Evolutionary conservation across 1,140 invertebrate species (phyloP), one percentile per base, ranked within the genome.

Genomic region (Agrypnia vestita): DNA sequence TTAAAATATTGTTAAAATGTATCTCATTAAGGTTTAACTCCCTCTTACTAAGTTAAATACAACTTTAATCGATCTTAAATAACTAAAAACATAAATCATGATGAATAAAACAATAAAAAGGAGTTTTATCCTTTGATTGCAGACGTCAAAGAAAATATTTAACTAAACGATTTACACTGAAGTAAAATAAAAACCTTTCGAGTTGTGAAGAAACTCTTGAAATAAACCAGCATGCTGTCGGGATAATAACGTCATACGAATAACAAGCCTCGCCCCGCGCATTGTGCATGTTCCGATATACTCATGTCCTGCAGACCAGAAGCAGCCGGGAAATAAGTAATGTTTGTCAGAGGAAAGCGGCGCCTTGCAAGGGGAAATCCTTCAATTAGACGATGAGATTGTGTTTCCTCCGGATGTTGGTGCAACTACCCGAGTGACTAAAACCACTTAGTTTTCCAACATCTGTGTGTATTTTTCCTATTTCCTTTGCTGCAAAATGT

Each of bases 331-430:
- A 75, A 78, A 78, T 78, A 56, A 71, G 61, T 71, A 51, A 73
- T 78, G 81, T 82, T 82, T 82, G 69, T 77, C 53, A 56, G 76
- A 44, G 76, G 78, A 73, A 80, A 80, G 75, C 67, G 59, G 55
- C 59, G 78, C 81, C 78, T 80, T 79, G 79, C 76, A 83, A 62
- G 79, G 79, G 82, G 82, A 83, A 83, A 83, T 79, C 79, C 82
- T 79, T 83, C 82, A 83, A 83, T 83, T 83, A 83, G 79, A 83
- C 75, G 79, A 83, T 83, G 82, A 80, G 82, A 83, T 83, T 83
- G 82, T 80, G 82, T 79, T 83, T 83, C 82, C 82, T 76, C 19
- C 82, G 82, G 82, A 83, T 76, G 82, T 80, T 73, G 44, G 75
- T 77, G 81, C 81, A 83, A 80, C 79, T 83, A 76, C 69, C 77